Evolutionary conservation across 2,888 invertebrate species (phyloP).

Genomic region (Stenodema calcarata): DNA sequence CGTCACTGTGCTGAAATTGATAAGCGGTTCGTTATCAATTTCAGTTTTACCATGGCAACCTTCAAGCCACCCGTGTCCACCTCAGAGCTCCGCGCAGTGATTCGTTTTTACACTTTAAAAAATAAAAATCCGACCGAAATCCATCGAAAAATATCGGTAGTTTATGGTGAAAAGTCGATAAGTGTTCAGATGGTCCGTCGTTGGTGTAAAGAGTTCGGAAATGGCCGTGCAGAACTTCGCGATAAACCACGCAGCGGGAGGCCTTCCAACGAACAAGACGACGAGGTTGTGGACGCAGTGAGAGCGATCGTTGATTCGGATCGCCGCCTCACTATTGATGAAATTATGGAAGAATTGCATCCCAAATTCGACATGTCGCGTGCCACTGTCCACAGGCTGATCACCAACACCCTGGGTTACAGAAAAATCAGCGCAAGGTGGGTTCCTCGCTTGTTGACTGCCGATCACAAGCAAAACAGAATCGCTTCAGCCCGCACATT

Average conservation of each 20-base stretch:
- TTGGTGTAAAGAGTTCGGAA: background rate
- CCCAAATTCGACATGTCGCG: background rate
- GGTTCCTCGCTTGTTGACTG: background rate
- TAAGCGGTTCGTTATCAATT: background rate
- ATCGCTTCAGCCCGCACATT: background rate
- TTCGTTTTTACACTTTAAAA: background rate
- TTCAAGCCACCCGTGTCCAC: background rate
- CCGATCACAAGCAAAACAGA: background rate
- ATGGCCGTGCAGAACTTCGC: background rate
- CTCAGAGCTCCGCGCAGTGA: background rate
- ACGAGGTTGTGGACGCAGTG: background rate
- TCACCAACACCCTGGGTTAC: background rate
- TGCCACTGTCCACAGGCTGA: background rate
- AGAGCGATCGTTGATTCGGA: background rate
- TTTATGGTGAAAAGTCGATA: background rate
- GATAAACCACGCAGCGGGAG: background rate
- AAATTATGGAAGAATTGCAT: background rate
- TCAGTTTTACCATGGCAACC: background rate
- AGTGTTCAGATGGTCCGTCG: background rate
- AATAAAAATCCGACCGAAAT: background rate
- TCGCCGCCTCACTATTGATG: background rate
- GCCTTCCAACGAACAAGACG: background rate
- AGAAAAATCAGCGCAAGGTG: background rate
- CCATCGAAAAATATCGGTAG: background rate
- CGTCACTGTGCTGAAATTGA: too few species aligned